Evolutionary conservation across 2,113 vertebrate species (phyloP), one percentile per base, ranked within the genome.

Genomic region (Blennius ocellaris): DNA sequence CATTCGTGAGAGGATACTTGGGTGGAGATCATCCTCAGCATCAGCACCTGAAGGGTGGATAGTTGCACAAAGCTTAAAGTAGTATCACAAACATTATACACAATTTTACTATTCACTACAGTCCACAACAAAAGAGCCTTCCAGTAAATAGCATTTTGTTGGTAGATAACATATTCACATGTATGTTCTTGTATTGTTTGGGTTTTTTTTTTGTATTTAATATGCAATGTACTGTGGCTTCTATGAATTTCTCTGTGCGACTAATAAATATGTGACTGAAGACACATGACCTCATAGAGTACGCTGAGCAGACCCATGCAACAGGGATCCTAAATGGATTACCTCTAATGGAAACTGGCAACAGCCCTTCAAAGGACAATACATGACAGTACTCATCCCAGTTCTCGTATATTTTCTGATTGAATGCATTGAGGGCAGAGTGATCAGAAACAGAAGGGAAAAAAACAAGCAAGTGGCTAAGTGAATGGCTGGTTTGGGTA

Each of bases 11-110:
- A 93, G 0, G 94, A 96, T 0, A 92, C 83, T 41, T 85, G 94
- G 73, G 82, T 95, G 69, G 91, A 95, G 87, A 95, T 89, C 96
- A 95, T 97, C 89, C 87, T 95, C 89, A 97, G 69, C 96, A 99
- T 97, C 71, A 94, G 93, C 39, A 96, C 78, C 97, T 99, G 74
- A 14, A 69, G 64, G 3, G 52, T 17, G 63, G 30, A n/a, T 7
- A n/a, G 14, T 43, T 47, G 45, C 12, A 48, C 14, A 48, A n/a
- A 48, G 5, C 3, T 48, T 15, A 48, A 11, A 48, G 4, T n/a
- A 30, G 21, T 30, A 30, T 30, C 21, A 2, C 21, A 30, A 30
- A 30, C 21, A 30, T 30, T 4, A 30, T 30, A 30, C 21, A 30
- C 21, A 30, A 30, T 30, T 30, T 30, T 30, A 4, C 21, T 30